Evolutionary conservation across 1,140 invertebrate genomes (phyloP), one percentile per base, ranked within the genome.

Genomic region (Amyelois transitella): DNA sequence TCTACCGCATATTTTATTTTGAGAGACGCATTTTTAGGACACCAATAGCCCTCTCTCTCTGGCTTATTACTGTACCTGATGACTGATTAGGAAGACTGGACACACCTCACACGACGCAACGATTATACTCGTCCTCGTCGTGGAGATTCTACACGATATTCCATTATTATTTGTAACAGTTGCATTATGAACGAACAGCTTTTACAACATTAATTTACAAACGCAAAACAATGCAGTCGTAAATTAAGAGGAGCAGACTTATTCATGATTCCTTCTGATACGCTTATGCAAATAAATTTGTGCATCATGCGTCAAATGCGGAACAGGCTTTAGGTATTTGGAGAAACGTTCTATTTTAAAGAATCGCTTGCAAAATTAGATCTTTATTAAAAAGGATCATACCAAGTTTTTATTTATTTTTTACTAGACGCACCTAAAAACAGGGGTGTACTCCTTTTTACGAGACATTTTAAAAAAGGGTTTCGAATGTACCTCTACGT

Each of bases 1-100:
- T 73, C 75, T 76, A 77, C 55, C 65, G 72, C 69, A 68, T 73
- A 72, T 65, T 77, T 75, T 80, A 83, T 83, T 82, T 83, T 73
- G 59, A 75, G 78, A 79, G 38, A 44, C 66, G 59, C 65, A 69
- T 66, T 73, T 68, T 68, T 70, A 72, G 61, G 65, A 62, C 55
- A 56, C 51, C 48, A 57, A 54, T 66, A 62, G 51, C 61, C 53
- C 48, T 63, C 65, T 67, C 70, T 48, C 58, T 67, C 69, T 49
- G 22, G 43, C 58, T 19, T 20, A 21, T 48, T 48, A 48, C 10
- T 48, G 18, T 48, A 21, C 45, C 44, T 18, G 25, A 32, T 43
- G 45, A 51, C 8, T 38, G 48, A 28, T 19, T 20, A 20, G 51
- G 53, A 61, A 57, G 61, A 62, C 45, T 55, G 48, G 43, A 58